These are phyloP conservation scores for Anas bernieri DNA, from an alignment of 2,797 vertebrate genomes.

Conservation along the genomic window DNA sequence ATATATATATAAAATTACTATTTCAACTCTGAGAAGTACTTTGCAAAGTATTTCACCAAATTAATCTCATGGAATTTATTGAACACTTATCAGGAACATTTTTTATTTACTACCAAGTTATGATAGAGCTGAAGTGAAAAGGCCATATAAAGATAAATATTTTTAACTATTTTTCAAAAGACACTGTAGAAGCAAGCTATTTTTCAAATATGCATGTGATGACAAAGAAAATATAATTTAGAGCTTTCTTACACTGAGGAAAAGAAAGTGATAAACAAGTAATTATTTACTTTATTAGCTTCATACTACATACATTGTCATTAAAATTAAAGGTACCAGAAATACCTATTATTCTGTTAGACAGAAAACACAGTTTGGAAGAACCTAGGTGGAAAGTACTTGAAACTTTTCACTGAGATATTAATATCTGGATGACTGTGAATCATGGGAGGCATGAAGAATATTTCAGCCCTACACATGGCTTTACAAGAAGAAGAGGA, in stretches of 20 bases:
- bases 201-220: not conserved
- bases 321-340: not conserved
- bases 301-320: not conserved
- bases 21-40: not conserved
- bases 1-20: not conserved
- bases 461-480: not conserved
- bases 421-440: not conserved
- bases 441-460: not conserved
- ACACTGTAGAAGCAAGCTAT: not conserved
- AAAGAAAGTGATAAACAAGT: not conserved
- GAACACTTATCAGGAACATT: not conserved
- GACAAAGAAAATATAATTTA: not conserved
- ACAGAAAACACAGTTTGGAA: not conserved
- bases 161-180: not conserved
- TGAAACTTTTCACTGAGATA: not conserved
- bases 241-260: not conserved
- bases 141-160: fast-evolving
- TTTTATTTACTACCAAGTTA: not conserved
- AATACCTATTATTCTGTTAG: not conserved
- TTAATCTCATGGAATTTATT: not conserved
- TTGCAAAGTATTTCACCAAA: not conserved
- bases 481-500: not conserved
- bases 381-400: not conserved
- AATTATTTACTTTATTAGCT: not conserved
- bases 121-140: not conserved